These are phyloP conservation scores for Drosophila tanythrix DNA, from an alignment of 2,888 invertebrate genomes.

Conservation along the genomic window DNA sequence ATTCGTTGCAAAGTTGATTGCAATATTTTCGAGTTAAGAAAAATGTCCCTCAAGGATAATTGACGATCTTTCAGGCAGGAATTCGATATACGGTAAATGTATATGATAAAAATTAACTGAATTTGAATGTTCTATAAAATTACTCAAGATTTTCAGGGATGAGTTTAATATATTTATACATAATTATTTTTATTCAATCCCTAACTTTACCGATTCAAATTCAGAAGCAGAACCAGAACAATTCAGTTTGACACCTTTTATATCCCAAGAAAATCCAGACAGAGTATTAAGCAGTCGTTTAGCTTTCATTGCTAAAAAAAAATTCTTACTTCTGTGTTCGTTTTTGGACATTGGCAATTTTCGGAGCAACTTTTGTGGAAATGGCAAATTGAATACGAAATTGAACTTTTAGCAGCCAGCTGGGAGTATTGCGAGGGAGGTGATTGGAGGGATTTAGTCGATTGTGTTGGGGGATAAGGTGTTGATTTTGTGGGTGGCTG, in stretches of 20 bases:
- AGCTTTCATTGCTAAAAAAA: background rate
- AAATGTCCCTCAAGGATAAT: background rate
- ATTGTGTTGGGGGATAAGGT: background rate
- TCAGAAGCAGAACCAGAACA: too few species aligned
- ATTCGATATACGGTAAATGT: background rate
- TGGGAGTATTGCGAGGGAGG: background rate
- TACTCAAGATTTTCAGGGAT: too few species aligned
- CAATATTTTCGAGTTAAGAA: background rate
- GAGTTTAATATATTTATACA: too few species aligned
- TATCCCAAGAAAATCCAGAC: background rate
- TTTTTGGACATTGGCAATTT: constrained; percentile 36
- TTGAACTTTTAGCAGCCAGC: constrained; percentile 71
- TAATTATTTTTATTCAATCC: too few species aligned
- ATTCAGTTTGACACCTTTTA: background rate
- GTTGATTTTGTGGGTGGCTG: background rate
- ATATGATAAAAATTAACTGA: too few species aligned
- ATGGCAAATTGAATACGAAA: constrained; percentile 78
- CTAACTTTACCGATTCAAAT: too few species aligned
- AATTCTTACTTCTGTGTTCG: background rate
- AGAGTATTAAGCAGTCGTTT: background rate
- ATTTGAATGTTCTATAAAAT: too few species aligned
- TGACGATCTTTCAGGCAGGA: background rate
- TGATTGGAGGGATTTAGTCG: background rate
- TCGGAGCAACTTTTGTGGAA: constrained; percentile 60
- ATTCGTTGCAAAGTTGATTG: background rate